These are phyloP conservation scores for Aquatica leii DNA, from an alignment of 2,888 invertebrate genomes.

Conservation along the genomic window DNA sequence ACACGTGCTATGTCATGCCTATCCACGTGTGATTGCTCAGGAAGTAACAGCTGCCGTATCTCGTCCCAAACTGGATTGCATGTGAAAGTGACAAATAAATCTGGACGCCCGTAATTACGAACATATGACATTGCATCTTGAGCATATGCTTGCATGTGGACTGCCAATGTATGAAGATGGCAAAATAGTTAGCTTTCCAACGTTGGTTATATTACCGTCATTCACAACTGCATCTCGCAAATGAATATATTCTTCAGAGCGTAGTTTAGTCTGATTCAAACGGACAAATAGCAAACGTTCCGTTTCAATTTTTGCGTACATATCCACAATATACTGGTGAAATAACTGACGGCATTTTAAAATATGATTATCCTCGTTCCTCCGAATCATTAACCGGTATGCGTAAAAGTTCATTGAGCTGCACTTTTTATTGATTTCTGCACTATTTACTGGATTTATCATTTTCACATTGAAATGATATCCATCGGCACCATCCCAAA, in stretches of 20 bases:
- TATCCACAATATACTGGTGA: constrained; percentile 54
- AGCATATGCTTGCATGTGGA: constrained; percentile 50
- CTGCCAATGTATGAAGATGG: constrained; percentile 47
- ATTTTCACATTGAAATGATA: too few species aligned
- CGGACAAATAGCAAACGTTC: too few species aligned
- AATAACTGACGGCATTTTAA: constrained; percentile 46
- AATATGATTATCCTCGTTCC: constrained; percentile 45
- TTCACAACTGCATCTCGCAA: too few species aligned
- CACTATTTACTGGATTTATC: too few species aligned
- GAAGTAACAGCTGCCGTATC: constrained; percentile 31
- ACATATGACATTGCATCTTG: constrained; percentile 53
- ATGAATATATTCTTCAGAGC: too few species aligned
- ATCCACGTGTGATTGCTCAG: constrained; percentile 26
- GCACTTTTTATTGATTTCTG: constrained; percentile 45
- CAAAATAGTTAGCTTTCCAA: constrained; percentile 46
- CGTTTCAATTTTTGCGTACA: too few species aligned
- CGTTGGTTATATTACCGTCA: constrained; percentile 43
- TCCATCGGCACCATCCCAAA: too few species aligned
- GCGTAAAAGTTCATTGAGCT: constrained; percentile 45
- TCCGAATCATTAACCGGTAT: constrained; percentile 49
- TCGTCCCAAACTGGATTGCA: constrained; percentile 49
- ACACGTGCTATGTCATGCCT: constrained; percentile 46
- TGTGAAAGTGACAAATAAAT: constrained; percentile 51
- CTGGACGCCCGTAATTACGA: constrained; percentile 50
- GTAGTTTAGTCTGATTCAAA: not conserved